Evolutionary conservation across 2,113 vertebrate species (phyloP).

Genomic region (Ranitomeya variabilis): DNA sequence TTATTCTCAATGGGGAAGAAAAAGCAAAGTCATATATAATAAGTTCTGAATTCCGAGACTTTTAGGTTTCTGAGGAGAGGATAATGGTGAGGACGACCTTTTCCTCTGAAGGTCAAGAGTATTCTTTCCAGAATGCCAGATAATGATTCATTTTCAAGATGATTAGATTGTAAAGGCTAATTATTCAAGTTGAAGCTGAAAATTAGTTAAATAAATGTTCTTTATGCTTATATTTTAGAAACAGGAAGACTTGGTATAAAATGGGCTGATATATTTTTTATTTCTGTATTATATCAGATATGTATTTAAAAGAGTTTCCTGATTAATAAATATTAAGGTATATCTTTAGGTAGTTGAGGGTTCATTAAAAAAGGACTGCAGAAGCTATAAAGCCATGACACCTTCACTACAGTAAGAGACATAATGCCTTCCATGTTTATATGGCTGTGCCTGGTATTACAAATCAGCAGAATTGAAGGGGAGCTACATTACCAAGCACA

Average conservation of each 20-base stretch:
- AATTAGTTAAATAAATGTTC: conserved; percentile 31
- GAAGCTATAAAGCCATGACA: too few species aligned
- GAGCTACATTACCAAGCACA: too few species aligned
- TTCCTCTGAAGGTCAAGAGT: background rate
- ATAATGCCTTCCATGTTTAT: too few species aligned
- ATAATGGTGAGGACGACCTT: conserved; percentile 48
- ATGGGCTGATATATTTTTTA: background rate
- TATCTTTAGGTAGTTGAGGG: background rate
- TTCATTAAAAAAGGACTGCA: background rate
- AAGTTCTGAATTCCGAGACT: conserved; percentile 55
- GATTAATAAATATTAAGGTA: background rate
- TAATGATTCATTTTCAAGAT: conserved; percentile 44
- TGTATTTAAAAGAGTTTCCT: background rate
- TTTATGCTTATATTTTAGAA: background rate
- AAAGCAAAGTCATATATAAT: fast-evolving
- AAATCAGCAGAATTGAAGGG: too few species aligned
- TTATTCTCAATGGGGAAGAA: conserved; percentile 50
- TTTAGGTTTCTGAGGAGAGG: background rate
- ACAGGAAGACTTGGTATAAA: background rate
- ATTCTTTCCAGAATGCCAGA: conserved; percentile 28
- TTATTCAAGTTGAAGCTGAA: conserved; percentile 40
- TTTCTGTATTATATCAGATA: background rate
- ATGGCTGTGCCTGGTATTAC: too few species aligned
- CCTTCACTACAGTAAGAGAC: too few species aligned
- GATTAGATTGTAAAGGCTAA: conserved; percentile 48